phyloP scores from a whole-genome alignment of 2,797 vertebrate species.

The Chaunax sp. region DNA sequence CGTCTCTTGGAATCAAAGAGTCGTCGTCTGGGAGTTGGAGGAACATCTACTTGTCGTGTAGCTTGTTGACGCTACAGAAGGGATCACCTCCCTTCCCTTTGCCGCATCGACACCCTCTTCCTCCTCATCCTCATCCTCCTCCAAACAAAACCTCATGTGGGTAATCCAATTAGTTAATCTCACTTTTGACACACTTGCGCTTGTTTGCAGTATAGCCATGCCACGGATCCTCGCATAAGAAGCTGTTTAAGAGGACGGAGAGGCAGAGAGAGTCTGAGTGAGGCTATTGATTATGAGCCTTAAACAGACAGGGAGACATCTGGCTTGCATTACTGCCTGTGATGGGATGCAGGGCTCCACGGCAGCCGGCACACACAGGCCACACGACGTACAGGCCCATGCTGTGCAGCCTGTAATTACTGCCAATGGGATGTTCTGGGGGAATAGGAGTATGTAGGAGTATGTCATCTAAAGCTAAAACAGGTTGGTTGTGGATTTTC shows the following conservation, averaged over 20 bases:
- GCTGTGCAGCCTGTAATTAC: constrained; percentile 91
- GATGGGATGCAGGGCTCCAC: constrained; percentile 80
- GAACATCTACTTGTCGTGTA: constrained; percentile 70
- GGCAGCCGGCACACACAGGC: constrained; percentile 80
- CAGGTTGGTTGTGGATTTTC: constrained; percentile 83
- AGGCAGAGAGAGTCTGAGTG: constrained; percentile 67
- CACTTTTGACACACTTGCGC: constrained; percentile 75
- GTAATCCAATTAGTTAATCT: constrained; percentile 88
- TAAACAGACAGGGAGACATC: constrained; percentile 88
- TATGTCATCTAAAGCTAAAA: constrained; percentile 85
- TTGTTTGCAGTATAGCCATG: constrained; percentile 76
- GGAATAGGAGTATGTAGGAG: constrained; percentile 73
- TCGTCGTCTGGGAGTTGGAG: constrained; percentile 48
- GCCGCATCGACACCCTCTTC: neutral
- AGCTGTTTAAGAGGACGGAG: constrained; percentile 78
- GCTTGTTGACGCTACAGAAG: constrained; percentile 70
- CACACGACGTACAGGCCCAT: constrained; percentile 86
- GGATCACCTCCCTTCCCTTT: constrained; percentile 64
- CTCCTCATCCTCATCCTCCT: constrained; percentile 10
- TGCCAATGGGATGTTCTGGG: constrained; percentile 77
- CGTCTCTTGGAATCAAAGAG: constrained; percentile 51
- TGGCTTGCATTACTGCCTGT: constrained; percentile 89
- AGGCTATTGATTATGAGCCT: constrained; percentile 90
- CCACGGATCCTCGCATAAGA: constrained; percentile 88
- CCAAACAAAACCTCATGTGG: constrained; percentile 64